Percentiles rank a stretch among this genome's conserved stretches.
These are phyloP conservation scores for Papilio aristodemus DNA, from an alignment of 1,140 invertebrate genomes.

Conservation along the genomic window DNA sequence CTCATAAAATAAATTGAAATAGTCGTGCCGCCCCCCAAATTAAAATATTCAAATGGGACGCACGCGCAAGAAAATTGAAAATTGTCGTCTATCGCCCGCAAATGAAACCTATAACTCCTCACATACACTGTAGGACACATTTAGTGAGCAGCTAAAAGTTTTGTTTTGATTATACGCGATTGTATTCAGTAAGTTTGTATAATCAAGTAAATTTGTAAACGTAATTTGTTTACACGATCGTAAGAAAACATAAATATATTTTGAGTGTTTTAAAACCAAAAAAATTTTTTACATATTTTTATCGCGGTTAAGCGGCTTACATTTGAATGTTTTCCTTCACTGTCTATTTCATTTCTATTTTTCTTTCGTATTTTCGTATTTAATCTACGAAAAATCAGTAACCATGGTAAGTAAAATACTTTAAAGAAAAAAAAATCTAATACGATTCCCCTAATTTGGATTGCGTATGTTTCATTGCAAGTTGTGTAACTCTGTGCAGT, in stretches of 20 bases:
- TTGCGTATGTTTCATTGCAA: constrained; percentile 45
- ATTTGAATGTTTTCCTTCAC: no score
- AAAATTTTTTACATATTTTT: no score
- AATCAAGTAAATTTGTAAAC: no score
- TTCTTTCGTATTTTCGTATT: no score
- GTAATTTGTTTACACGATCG: neutral
- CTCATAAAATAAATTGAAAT: constrained; percentile 81
- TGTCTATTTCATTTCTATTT: no score
- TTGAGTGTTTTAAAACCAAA: no score
- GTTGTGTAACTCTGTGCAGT: constrained; percentile 59
- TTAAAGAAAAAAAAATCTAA: neutral
- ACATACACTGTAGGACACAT: constrained; percentile 58
- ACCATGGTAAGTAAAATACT: no score
- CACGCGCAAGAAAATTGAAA: constrained; percentile 81
- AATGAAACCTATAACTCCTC: constrained; percentile 79
- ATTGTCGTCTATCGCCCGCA: constrained; percentile 80
- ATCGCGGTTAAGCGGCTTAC: no score
- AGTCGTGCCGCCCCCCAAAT: constrained; percentile 79
- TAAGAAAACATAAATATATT: no score
- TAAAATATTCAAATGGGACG: constrained; percentile 81
- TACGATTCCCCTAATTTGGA: neutral
- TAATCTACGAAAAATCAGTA: no score
- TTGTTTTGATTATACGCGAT: constrained; percentile 11
- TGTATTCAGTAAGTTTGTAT: neutral
- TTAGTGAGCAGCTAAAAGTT: constrained; percentile 38